Percentiles rank a stretch among this genome's conserved stretches.
Conservation (phyloP, 2,797 vertebrate species). For the Acestrorhynchus altus region DNA sequence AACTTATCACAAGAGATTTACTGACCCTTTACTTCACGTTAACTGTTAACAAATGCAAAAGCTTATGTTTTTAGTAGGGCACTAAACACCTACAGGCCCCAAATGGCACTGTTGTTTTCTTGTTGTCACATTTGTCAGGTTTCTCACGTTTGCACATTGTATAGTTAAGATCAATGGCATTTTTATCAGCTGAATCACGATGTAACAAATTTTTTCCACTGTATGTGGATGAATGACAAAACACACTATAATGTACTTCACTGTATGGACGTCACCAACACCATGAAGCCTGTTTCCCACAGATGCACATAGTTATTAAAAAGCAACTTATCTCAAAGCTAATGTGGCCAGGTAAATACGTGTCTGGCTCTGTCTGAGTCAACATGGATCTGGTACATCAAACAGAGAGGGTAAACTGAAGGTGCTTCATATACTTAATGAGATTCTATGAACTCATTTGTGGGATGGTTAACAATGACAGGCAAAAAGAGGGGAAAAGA, state of each 20-base stretch:
- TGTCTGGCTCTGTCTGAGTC: constrained; percentile 27
- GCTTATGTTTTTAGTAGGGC: too few species aligned
- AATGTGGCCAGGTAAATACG: constrained; percentile 12
- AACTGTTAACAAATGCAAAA: neutral
- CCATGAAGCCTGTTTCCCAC: neutral
- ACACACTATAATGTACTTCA: neutral
- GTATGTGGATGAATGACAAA: neutral
- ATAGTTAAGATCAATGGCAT: neutral
- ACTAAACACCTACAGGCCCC: too few species aligned
- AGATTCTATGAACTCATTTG: constrained; percentile 12
- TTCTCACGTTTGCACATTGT: neutral
- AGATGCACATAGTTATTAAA: constrained; percentile 22
- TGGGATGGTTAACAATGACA: neutral
- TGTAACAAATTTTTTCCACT: neutral
- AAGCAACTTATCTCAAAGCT: constrained; percentile 38
- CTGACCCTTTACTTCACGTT: neutral
- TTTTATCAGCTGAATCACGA: neutral
- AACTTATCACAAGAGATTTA: constrained; percentile 17
- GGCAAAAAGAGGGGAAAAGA: neutral
- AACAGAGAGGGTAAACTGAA: constrained; percentile 39
- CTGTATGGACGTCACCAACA: constrained; percentile 11
- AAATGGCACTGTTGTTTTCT: neutral
- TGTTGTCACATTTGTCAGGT: neutral
- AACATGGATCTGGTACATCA: constrained; percentile 42
- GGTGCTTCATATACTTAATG: constrained; percentile 33